Evolutionary conservation across 2,888 invertebrate species (phyloP), one percentile per base, ranked within the genome.

Genomic region (Eurois occulta): DNA sequence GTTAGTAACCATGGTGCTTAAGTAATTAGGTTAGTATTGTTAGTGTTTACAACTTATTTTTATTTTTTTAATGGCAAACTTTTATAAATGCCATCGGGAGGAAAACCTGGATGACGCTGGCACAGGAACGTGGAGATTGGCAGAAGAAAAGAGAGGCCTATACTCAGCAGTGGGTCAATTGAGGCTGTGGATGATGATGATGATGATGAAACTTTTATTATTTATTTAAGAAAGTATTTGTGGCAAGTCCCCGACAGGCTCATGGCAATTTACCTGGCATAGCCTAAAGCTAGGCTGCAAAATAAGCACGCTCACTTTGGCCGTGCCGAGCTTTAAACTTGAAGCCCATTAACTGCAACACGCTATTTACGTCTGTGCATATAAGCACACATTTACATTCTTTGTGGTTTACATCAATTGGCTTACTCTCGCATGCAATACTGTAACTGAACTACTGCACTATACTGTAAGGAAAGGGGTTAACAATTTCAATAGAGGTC

Each of bases 381-480:
- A 6, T 24, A 35, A 32, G 8, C 32, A 71, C 32, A 72, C 4
- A 43, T 32, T 32, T 4, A n/a, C 7, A 21, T 52, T 38, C 24
- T 62, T n/a, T 41, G 24, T 71, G 35, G 62, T 24, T 28, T 62
- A 32, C 62, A 32, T 32, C 70, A 71, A 62, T 71, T 71, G 28
- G 28, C 41, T 28, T 38, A 38, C n/a, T 55, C n/a, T n/a, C 11
- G 28, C 38, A 38, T 58, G 58, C 58, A 28, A 70, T 13, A 58
- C 13, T 41, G 21, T 48, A 48, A 48, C 21, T 48, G 48, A 48
- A 24, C 48, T 13, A 41, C 8, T 70, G 21, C 8, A 60, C 8
- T 70, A 8, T 5, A 38, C 8, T 70, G 13, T 58, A 28, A 70
- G 21, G 11, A 24, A 64, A 32, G 24, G 32, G 24, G 43, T 16